Evolutionary conservation across 1,140 invertebrate species (phyloP).

Genomic region (Mizuhopecten yessoensis): DNA sequence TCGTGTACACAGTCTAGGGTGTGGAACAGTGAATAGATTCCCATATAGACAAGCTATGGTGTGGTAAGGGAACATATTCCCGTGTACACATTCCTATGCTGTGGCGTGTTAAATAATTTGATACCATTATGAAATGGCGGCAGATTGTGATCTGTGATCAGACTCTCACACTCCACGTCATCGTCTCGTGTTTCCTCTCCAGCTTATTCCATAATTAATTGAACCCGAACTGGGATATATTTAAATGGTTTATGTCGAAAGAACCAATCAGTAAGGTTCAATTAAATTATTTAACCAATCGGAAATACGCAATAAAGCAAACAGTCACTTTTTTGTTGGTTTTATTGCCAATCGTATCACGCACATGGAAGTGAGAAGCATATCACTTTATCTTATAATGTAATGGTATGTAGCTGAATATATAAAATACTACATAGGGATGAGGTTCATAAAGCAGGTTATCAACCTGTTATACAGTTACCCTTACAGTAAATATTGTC

Average conservation of each 20-base stretch:
- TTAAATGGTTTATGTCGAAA: not conserved
- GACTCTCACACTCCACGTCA: not conserved
- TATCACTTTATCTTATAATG: not conserved
- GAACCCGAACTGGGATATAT: not conserved
- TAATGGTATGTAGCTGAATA: too few species aligned
- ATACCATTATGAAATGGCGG: not conserved
- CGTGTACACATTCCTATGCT: not conserved
- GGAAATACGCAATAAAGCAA: not conserved
- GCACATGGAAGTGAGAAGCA: not conserved
- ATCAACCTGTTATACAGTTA: too few species aligned
- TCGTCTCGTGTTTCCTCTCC: constrained; percentile 14
- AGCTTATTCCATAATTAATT: constrained; percentile 28
- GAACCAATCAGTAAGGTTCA: constrained; percentile 18
- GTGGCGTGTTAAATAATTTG: constrained; percentile 33
- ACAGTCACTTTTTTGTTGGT: not conserved
- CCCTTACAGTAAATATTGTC: too few species aligned
- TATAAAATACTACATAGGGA: too few species aligned
- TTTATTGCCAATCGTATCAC: not conserved
- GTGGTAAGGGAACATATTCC: too few species aligned
- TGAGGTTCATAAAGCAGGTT: too few species aligned
- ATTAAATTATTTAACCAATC: constrained; percentile 21
- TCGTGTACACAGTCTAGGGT: too few species aligned
- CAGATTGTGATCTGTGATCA: constrained; percentile 17
- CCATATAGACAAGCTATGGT: too few species aligned
- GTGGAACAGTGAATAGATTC: not conserved